phyloP scores from a whole-genome alignment of 2,797 vertebrate species.

The Manis javanica region DNA sequence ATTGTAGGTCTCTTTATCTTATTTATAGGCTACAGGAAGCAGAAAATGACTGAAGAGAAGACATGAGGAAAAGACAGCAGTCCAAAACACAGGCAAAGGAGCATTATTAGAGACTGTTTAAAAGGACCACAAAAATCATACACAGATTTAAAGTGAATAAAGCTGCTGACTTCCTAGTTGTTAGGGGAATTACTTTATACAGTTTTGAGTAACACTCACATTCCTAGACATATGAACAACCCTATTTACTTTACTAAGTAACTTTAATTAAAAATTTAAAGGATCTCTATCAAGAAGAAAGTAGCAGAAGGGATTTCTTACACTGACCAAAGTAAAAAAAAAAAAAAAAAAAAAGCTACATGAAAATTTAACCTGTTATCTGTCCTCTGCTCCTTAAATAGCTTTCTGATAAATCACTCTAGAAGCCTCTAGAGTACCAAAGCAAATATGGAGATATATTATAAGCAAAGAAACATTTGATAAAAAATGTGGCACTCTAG shows the following conservation, averaged over 20 bases:
- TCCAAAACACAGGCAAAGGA: background rate
- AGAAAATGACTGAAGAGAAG: slow-evolving; percentile 18
- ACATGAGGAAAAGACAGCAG: background rate
- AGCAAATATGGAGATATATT: slow-evolving; percentile 77
- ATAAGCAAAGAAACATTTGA: slow-evolving; percentile 78
- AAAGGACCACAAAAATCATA: slow-evolving; percentile 22
- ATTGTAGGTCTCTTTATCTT: background rate
- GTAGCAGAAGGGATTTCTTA: slow-evolving; percentile 39
- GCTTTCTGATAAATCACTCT: slow-evolving; percentile 75
- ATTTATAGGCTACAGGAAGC: background rate
- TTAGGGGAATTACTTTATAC: slow-evolving; percentile 14
- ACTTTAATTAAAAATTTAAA: slow-evolving; percentile 57
- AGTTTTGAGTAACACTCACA: slow-evolving; percentile 39
- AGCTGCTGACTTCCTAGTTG: background rate
- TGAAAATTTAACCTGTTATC: slow-evolving; percentile 69
- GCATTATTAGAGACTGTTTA: slow-evolving; percentile 6
- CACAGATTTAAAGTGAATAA: slow-evolving; percentile 39
- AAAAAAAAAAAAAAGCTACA: slow-evolving; percentile 56
- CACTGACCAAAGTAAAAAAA: background rate
- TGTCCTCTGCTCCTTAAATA: slow-evolving; percentile 63
- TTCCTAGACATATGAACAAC: slow-evolving; percentile 1
- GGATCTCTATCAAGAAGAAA: slow-evolving; percentile 7
- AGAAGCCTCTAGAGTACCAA: slow-evolving; percentile 76
- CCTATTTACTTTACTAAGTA: slow-evolving; percentile 29
- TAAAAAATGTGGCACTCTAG: slow-evolving; percentile 81